Conservation (phyloP, 2,113 vertebrate species). For the Centropus bengalensis region DNA sequence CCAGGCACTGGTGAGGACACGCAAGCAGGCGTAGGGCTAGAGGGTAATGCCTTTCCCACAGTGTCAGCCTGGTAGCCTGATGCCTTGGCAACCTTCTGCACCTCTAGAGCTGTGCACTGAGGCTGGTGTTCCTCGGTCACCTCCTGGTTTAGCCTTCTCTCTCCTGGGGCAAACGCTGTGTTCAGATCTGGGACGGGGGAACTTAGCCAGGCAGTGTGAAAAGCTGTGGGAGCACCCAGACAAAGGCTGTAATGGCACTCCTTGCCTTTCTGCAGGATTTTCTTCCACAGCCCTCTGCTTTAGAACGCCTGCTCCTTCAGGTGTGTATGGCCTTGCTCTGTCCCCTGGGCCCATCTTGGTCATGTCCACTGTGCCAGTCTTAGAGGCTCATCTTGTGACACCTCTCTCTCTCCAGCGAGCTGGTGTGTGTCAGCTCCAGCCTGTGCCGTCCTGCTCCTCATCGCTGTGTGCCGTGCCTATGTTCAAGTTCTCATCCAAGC, state of each 20-base stretch:
- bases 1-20: neutral
- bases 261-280: constrained; percentile 82
- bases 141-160: neutral
- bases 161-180: neutral
- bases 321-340: constrained; percentile 72
- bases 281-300: constrained; percentile 74
- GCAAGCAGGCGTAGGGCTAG: neutral
- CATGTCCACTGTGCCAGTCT: neutral
- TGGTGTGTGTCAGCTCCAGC: neutral
- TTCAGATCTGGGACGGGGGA: neutral
- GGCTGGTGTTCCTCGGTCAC: neutral
- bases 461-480: neutral
- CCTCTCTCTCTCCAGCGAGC: neutral
- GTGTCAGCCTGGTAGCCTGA: neutral
- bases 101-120: neutral
- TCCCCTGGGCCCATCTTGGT: neutral
- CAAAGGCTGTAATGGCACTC: neutral
- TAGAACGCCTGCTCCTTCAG: constrained; percentile 77
- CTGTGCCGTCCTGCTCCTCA: neutral
- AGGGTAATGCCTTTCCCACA: neutral
- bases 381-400: neutral
- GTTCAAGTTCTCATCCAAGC: neutral
- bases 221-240: neutral
- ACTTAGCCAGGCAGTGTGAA: neutral
- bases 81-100: neutral